Conservation (phyloP, 2,888 invertebrate genomes). For the Ochropleura plecta region DNA sequence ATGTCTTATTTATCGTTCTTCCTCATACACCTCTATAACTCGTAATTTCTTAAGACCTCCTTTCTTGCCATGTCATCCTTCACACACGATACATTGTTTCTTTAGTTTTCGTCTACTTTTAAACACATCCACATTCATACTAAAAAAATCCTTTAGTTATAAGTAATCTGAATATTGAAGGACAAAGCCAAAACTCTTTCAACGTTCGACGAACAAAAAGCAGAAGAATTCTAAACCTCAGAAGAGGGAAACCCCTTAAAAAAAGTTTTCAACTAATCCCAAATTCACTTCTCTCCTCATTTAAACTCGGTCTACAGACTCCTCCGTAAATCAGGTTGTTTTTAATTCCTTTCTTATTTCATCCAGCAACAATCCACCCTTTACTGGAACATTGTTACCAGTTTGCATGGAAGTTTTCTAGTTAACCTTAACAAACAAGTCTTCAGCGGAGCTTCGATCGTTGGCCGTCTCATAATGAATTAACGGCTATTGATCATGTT, state of each 20-base stretch:
- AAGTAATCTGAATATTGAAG: not conserved
- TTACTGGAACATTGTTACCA: constrained; percentile 55
- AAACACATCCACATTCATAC: too few species aligned
- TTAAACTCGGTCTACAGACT: constrained; percentile 45
- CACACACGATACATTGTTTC: too few species aligned
- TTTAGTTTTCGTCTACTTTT: too few species aligned
- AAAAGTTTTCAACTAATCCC: constrained; percentile 52
- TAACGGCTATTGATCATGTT: constrained; percentile 62
- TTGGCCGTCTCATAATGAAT: constrained; percentile 61
- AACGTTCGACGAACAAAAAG: constrained; percentile 14
- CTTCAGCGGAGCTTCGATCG: constrained; percentile 56
- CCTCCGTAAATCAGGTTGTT: constrained; percentile 54
- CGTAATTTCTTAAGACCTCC: too few species aligned
- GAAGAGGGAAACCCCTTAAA: constrained; percentile 23
- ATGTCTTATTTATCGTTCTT: too few species aligned
- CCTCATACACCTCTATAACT: too few species aligned
- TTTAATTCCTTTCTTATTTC: constrained; percentile 62
- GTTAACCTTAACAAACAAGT: constrained; percentile 57
- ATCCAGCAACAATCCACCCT: constrained; percentile 37
- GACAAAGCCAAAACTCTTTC: constrained; percentile 12
- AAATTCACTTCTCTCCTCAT: constrained; percentile 53
- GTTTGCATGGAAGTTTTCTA: constrained; percentile 62
- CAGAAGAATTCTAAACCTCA: constrained; percentile 25
- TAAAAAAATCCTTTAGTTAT: not conserved
- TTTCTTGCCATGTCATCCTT: too few species aligned